Conservation (phyloP, 2,797 vertebrate species). For the Psittacula echo region DNA sequence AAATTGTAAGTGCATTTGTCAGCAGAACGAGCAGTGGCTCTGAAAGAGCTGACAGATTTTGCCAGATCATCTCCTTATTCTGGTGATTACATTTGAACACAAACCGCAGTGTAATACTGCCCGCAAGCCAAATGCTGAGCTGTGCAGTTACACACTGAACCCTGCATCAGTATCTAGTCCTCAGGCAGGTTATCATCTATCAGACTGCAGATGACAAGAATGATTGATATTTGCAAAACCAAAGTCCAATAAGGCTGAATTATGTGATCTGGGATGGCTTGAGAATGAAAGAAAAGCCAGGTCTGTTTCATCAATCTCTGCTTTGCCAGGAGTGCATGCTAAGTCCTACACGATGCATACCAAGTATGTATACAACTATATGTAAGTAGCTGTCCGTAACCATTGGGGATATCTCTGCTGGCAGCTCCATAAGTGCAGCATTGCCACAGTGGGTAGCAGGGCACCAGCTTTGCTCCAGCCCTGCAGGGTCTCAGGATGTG, state of each 20-base stretch:
- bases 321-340: neutral
- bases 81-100: neutral
- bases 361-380: accelerated
- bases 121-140: neutral
- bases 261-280: neutral
- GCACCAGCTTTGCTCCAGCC: neutral
- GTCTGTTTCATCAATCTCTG: neutral
- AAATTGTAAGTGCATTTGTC: neutral
- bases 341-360: neutral
- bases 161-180: neutral
- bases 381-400: neutral
- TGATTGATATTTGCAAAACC: neutral
- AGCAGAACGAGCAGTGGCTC: accelerated
- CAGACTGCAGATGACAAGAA: neutral
- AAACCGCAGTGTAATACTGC: neutral
- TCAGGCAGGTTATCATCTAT: neutral
- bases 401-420: neutral
- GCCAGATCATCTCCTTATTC: neutral
- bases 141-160: neutral
- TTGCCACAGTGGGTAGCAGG: accelerated
- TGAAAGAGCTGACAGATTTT: neutral
- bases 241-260: neutral
- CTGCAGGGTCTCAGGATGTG: neutral
- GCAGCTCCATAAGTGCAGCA: neutral
- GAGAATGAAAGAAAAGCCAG: neutral